Evolutionary conservation across 2,113 vertebrate species (phyloP).

Genomic region (Caretta caretta): DNA sequence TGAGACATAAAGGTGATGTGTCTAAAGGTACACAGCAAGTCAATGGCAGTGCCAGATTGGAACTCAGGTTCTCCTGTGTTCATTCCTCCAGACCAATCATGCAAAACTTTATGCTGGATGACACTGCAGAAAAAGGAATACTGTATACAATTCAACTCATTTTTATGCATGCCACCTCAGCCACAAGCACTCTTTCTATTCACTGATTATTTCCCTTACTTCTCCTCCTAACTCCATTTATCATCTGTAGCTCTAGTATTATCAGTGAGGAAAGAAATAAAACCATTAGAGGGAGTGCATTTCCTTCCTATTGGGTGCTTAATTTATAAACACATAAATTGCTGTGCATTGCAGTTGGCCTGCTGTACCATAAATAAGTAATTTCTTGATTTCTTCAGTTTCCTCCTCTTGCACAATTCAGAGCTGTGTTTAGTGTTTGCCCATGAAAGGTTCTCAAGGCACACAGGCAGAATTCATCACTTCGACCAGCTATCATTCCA

Average conservation of each 20-base stretch:
- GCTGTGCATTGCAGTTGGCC: rapidly evolving
- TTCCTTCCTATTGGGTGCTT: neutral
- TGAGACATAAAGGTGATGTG: neutral
- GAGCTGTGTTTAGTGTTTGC: neutral
- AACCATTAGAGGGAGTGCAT: neutral
- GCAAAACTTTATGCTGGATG: neutral
- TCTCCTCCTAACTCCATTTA: neutral
- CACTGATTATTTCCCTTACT: neutral
- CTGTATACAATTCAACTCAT: neutral
- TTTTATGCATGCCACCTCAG: neutral
- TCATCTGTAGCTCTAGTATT: neutral
- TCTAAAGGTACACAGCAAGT: neutral
- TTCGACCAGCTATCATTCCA: neutral
- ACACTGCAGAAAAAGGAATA: neutral
- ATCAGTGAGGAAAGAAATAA: neutral
- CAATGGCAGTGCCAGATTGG: neutral
- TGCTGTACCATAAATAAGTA: neutral
- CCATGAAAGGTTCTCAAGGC: rapidly evolving
- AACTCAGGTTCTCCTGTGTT: neutral
- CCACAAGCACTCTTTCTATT: neutral
- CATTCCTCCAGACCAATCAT: neutral
- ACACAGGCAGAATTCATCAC: rapidly evolving
- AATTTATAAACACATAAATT: neutral
- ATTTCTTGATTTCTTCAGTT: neutral
- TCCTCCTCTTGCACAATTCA: neutral